Evolutionary conservation across 2,113 vertebrate species (phyloP), one percentile per base, ranked within the genome.

Genomic region (Helogale parvula): DNA sequence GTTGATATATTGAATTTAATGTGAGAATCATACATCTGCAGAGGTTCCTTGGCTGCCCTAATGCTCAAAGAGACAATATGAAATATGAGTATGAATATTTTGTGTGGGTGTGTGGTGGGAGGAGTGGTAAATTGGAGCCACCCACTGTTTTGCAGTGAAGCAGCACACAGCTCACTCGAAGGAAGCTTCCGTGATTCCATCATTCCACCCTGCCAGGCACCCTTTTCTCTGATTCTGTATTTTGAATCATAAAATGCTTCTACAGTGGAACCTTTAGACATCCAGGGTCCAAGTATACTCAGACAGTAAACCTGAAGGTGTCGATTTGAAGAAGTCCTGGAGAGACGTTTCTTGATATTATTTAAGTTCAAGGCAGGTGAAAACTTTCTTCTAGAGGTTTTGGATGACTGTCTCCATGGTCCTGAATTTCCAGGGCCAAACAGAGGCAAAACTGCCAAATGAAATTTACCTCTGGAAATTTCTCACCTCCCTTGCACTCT

Each of bases 351-450:
- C 8, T 92, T 88, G 35, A 8, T 83, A 50, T 35, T 82, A 85
- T 85, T 54, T 94, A 77, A 45, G 14, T 12, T 80, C 4, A 72
- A 63, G 25, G 17, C 29, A 94, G 94, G 27, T 77, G 15, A 38
- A 92, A 66, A 82, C 10, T 87, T 93, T 76, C 4, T 68, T 92
- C 76, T 88, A 35, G 91, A 82, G 65, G 33, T 35, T 93, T 96
- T 2, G 57, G 45, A 60, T 82, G 31, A 45, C 52, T 79, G 3
- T 95, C 93, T 98, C 88, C 71, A 85, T 86, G 88, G 93, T 94
- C 83, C 94, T 88, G 85, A 97, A 88, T 88, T 90, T 16, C 76
- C 17, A 85, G n/a, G 14, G 35, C 31, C 52, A 96, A 88, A 54
- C 29, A 85, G 54, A 96, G 69, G 69, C 83, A 81, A 92, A 92